These are phyloP conservation scores for Petrolisthes manimaculis DNA, from an alignment of 2,888 invertebrate species.

Conservation along the genomic window DNA sequence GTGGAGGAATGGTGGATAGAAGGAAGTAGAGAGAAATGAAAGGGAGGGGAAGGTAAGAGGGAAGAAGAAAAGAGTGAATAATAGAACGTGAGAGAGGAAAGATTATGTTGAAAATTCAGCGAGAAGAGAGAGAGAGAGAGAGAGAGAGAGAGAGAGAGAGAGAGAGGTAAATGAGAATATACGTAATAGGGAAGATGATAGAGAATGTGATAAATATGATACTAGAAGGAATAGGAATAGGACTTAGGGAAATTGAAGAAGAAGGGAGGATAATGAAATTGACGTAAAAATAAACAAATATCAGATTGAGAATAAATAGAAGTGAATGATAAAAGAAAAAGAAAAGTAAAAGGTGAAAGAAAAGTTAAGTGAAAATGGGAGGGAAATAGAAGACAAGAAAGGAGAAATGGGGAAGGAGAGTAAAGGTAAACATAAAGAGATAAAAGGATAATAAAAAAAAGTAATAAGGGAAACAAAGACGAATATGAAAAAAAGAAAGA, in stretches of 20 bases:
- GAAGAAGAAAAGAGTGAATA: no score
- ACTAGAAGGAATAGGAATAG: background rate
- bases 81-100: no score
- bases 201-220: background rate
- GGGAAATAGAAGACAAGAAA: background rate
- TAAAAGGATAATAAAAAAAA: background rate
- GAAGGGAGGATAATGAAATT: background rate
- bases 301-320: background rate
- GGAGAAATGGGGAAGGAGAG: background rate
- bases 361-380: background rate
- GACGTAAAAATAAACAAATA: background rate
- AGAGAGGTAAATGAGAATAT: background rate
- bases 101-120: no score
- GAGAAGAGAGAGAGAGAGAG: no score
- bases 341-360: background rate
- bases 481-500: no score
- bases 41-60: no score
- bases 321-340: background rate
- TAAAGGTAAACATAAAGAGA: background rate
- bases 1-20: no score
- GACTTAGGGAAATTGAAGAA: background rate
- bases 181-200: background rate
- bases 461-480: background rate
- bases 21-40: no score
- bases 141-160: no score